Evolutionary conservation across 2,113 vertebrate species (phyloP).

Genomic region (Lagopus muta): DNA sequence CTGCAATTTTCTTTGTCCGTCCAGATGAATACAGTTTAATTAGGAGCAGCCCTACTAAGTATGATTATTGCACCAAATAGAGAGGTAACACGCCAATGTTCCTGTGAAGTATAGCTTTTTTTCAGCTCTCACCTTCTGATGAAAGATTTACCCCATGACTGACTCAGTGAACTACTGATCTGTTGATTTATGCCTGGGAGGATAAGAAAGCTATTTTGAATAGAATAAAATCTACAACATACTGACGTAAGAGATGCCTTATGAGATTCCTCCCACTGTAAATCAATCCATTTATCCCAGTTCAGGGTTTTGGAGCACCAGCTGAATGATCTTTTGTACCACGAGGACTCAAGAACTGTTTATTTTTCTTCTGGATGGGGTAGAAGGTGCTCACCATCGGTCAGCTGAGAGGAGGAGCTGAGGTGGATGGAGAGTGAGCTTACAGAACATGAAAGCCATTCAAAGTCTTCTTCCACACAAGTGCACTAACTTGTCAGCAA

Average conservation of each 20-base stretch:
- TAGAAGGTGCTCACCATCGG: background rate
- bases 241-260: background rate
- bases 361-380: background rate
- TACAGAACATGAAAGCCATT: background rate
- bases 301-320: background rate
- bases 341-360: background rate
- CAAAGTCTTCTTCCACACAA: background rate
- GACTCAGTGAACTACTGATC: constrained; percentile 13
- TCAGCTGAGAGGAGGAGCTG: background rate
- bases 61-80: constrained; percentile 1
- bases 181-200: constrained; percentile 6
- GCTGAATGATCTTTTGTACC: background rate
- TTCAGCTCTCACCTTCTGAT: background rate
- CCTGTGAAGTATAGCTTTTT: constrained; percentile 1
- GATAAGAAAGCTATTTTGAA: constrained; percentile 15
- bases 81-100: background rate
- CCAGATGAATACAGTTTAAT: constrained; percentile 36
- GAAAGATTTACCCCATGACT: constrained; percentile 8
- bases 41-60: constrained; percentile 41
- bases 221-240: constrained; percentile 8
- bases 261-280: background rate
- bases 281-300: background rate
- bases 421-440: background rate
- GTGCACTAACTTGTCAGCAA: background rate
- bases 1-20: constrained; percentile 3